These are phyloP conservation scores for Cynoglossus semilaevis DNA, from an alignment of 2,113 vertebrate species.

Conservation along the genomic window DNA sequence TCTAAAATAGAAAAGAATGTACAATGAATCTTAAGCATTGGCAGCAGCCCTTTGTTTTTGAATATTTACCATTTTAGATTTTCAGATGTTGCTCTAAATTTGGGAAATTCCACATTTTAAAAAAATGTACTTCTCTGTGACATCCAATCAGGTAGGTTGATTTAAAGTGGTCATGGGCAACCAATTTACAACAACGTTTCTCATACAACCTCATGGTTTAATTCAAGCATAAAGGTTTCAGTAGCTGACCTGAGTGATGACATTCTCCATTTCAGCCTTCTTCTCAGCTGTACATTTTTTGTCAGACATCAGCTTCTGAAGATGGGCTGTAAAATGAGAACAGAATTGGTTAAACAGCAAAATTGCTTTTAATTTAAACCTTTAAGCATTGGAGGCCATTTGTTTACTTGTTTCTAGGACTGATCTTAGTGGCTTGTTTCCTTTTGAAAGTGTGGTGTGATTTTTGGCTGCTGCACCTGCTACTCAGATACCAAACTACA, in stretches of 20 bases:
- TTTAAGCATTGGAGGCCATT: not conserved
- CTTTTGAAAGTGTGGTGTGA: slow-evolving; percentile 37
- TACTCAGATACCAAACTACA: slow-evolving; percentile 11
- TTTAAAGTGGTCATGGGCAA: too few species aligned
- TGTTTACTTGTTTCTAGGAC: not conserved
- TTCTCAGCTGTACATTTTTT: slow-evolving; percentile 93
- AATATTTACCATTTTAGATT: not conserved
- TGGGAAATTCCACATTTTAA: too few species aligned
- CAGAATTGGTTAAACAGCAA: not conserved
- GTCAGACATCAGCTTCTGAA: slow-evolving; percentile 96
- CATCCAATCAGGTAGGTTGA: too few species aligned
- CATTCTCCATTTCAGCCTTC: slow-evolving; percentile 91
- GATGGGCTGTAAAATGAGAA: slow-evolving; percentile 78
- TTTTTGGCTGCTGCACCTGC: slow-evolving; percentile 44
- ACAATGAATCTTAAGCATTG: not conserved
- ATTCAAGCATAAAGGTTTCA: too few species aligned
- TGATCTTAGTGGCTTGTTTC: too few species aligned
- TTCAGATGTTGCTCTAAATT: too few species aligned
- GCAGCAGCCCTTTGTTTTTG: not conserved
- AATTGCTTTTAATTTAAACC: too few species aligned
- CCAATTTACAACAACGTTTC: too few species aligned
- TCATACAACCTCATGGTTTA: too few species aligned
- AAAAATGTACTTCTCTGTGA: too few species aligned
- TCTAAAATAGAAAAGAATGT: slow-evolving; percentile 65
- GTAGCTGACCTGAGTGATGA: slow-evolving; percentile 83